Conservation (phyloP, 2,113 vertebrate species). For the Cranoglanis bouderius region DNA sequence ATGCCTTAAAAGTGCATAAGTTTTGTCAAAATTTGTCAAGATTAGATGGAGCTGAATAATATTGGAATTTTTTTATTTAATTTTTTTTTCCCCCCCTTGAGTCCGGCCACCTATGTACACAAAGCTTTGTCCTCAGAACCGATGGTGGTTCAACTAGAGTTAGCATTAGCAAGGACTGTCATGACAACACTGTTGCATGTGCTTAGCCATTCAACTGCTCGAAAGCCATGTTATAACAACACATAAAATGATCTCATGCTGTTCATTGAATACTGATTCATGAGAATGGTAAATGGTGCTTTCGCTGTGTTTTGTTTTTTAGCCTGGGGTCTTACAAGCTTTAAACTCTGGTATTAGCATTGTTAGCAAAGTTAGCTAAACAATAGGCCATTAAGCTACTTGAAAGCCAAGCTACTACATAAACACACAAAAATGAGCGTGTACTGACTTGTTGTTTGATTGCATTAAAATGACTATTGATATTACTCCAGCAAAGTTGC, state of each 20-base stretch:
- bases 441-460: not conserved
- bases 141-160: not conserved
- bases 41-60: not conserved
- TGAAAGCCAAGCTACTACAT: not conserved
- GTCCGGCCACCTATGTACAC: not conserved
- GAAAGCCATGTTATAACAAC: not conserved
- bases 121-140: not conserved
- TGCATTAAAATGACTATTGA: not conserved
- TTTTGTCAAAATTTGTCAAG: not conserved
- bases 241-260: not conserved
- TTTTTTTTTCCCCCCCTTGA: too few relatives aligned
- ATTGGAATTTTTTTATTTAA: not conserved
- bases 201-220: not conserved
- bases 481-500: not conserved
- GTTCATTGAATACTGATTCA: not conserved
- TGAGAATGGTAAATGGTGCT: not conserved
- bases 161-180: not conserved
- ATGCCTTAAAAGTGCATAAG: not conserved
- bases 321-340: not conserved
- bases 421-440: not conserved
- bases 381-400: not conserved
- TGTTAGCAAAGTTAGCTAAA: not conserved
- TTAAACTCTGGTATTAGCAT: not conserved
- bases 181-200: not conserved
- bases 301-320: not conserved